phyloP scores from a whole-genome alignment of 2,888 invertebrate species.

The Leptinotarsa haldemani region DNA sequence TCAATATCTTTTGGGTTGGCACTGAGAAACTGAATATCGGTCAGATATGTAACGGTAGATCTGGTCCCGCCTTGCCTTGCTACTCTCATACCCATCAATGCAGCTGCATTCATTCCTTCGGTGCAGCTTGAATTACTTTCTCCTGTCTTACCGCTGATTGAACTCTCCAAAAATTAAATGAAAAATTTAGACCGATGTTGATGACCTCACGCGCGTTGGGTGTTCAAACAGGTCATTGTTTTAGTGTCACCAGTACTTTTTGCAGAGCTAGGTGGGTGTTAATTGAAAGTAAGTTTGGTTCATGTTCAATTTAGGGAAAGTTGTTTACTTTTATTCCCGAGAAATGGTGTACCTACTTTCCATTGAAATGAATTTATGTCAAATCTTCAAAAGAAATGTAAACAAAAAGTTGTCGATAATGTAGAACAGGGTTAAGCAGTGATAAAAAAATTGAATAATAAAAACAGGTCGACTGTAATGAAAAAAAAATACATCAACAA shows the following conservation, averaged over 20 bases:
- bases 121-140: constrained; percentile 4
- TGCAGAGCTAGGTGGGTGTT: neutral
- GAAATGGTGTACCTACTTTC: neutral
- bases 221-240: constrained; percentile 1
- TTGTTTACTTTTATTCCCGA: neutral
- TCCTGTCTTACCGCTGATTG: neutral
- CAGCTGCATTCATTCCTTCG: neutral
- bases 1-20: neutral
- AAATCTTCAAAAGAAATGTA: neutral
- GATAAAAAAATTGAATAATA: too few species aligned
- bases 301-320: neutral
- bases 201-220: neutral
- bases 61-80: neutral
- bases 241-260: neutral
- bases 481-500: too few species aligned
- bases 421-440: too few species aligned
- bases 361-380: neutral
- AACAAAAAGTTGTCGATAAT: too few species aligned
- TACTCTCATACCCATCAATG: neutral
- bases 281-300: neutral
- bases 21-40: neutral
- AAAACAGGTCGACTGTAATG: too few species aligned
- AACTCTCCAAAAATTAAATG: neutral
- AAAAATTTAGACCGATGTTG: neutral
- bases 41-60: constrained; percentile 4